phyloP scores from a whole-genome alignment of 2,113 vertebrate genomes.

The Tringa solitaria region DNA sequence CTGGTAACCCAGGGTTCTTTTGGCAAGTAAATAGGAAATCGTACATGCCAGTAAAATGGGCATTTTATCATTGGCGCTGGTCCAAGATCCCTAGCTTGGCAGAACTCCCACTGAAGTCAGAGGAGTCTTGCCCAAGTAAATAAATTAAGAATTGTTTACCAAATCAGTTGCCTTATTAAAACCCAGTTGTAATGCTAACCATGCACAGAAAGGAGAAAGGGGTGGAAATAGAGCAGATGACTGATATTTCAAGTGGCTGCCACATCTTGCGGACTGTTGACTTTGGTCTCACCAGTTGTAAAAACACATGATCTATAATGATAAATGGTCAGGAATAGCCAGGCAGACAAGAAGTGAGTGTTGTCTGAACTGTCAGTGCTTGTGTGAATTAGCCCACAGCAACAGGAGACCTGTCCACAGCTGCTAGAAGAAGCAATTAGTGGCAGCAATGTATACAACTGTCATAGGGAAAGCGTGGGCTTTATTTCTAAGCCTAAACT shows the following conservation, averaged over 20 bases:
- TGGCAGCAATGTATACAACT: slow-evolving; percentile 28
- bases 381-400: slow-evolving; percentile 63
- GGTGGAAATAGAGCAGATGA: slow-evolving; percentile 2
- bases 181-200: neutral
- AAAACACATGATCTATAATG: slow-evolving; percentile 40
- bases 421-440: slow-evolving; percentile 69
- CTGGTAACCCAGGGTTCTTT: neutral
- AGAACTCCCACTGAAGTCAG: neutral
- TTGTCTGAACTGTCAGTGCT: slow-evolving; percentile 63
- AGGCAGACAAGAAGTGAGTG: neutral
- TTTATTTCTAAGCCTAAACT: slow-evolving; percentile 48
- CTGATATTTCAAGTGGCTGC: slow-evolving; percentile 44
- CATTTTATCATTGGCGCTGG: neutral
- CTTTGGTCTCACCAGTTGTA: slow-evolving; percentile 11
- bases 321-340: slow-evolving; percentile 61
- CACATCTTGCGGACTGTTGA: neutral
- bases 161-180: slow-evolving; percentile 25
- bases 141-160: slow-evolving; percentile 40
- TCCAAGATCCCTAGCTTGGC: neutral
- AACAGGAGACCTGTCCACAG: neutral
- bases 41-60: neutral
- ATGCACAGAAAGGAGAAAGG: neutral
- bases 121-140: slow-evolving; percentile 27
- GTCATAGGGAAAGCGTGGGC: neutral
- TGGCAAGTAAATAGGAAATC: neutral